phyloP scores from a whole-genome alignment of 2,797 vertebrate genomes.

The Lophius americanus region DNA sequence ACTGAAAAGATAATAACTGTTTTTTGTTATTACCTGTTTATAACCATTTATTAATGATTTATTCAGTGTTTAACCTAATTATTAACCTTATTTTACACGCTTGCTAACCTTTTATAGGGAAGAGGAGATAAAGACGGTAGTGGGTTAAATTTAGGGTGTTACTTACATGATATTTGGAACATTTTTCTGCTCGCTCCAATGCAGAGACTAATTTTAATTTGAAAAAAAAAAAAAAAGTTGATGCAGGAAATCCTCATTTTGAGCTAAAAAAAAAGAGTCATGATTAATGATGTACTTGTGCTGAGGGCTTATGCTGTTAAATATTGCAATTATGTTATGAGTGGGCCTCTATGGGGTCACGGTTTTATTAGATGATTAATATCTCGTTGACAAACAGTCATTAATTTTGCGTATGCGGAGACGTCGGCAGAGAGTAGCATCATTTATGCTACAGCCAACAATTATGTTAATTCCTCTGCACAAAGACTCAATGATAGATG shows the following conservation, averaged over 20 bases:
- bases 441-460: conserved; percentile 26
- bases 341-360: background rate
- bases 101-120: too few species aligned
- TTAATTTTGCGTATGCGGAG: background rate
- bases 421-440: conserved; percentile 2
- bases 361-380: conserved; percentile 1
- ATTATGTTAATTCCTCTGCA: conserved; percentile 33
- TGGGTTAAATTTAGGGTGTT: too few species aligned
- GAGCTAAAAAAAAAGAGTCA: background rate
- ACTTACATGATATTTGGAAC: too few species aligned
- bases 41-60: too few species aligned
- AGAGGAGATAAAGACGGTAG: too few species aligned
- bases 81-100: too few species aligned
- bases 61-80: too few species aligned
- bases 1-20: too few species aligned
- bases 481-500: conserved; percentile 16
- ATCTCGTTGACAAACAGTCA: background rate
- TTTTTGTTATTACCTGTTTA: too few species aligned
- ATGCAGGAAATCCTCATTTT: background rate
- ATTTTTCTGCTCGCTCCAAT: too few species aligned
- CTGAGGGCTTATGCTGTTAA: background rate
- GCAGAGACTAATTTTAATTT: too few species aligned
- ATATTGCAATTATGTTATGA: background rate
- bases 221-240: background rate
- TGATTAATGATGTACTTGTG: background rate